Percentiles rank a stretch among this genome's conserved stretches.
phyloP scores from a whole-genome alignment of 2,888 invertebrate genomes.

The Cataglyphis rosenhaueri region DNA sequence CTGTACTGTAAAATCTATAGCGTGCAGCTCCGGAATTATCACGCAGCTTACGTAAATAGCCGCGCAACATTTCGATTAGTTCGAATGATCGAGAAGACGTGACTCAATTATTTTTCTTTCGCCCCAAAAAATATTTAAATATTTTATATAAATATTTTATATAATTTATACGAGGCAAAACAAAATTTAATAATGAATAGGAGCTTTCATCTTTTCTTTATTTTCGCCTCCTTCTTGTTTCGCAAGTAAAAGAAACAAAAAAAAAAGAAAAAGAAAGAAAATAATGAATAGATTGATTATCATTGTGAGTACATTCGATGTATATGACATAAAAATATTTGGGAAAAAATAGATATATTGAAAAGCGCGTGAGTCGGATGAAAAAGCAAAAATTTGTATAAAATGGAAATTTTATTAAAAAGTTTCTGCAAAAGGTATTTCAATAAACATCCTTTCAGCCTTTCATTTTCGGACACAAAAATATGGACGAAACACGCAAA shows the following conservation, averaged over 20 bases:
- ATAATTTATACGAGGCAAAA: not conserved
- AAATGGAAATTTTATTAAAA: constrained; percentile 45
- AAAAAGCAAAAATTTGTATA: constrained; percentile 33
- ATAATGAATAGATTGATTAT: constrained; percentile 3
- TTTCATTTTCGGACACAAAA: constrained; percentile 38
- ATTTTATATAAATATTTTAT: not conserved
- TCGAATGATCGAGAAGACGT: not conserved
- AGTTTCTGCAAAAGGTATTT: constrained; percentile 35
- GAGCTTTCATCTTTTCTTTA: not conserved
- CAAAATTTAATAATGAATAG: constrained; percentile 13
- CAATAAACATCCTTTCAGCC: constrained; percentile 30
- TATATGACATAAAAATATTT: constrained; percentile 25
- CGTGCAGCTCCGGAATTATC: constrained; percentile 39
- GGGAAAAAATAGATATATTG: constrained; percentile 3
- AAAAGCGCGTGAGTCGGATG: constrained; percentile 9
- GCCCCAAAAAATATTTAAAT: constrained; percentile 23
- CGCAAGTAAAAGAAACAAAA: not conserved
- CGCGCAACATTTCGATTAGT: constrained; percentile 11
- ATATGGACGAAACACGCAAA: constrained; percentile 8
- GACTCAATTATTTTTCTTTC: constrained; percentile 19
- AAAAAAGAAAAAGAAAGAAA: not conserved
- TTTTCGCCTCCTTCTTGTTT: not conserved
- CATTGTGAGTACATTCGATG: not conserved
- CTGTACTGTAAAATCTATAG: constrained; percentile 34
- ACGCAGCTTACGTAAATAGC: constrained; percentile 25